Percentiles rank a stretch among this genome's conserved stretches.
These are phyloP conservation scores for Podarcis cretensis DNA, from an alignment of 2,113 vertebrate species.

Conservation along the genomic window DNA sequence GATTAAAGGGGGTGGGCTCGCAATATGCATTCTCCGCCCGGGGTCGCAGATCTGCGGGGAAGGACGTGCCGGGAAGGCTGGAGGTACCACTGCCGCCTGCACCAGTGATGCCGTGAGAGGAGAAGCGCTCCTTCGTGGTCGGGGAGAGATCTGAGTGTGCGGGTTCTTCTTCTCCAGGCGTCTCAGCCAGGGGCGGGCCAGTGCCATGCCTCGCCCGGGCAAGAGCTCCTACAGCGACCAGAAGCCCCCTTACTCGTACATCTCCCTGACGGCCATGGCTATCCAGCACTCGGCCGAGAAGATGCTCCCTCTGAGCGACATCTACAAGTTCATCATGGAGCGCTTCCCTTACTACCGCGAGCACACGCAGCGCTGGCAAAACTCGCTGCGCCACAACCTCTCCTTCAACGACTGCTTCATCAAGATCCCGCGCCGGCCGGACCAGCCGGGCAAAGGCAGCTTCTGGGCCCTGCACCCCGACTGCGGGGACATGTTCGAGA, in stretches of 20 bases:
- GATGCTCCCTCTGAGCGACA: conserved; percentile 94
- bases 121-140: too few relatives aligned
- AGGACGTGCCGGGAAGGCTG: background rate
- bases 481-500: conserved; percentile 96
- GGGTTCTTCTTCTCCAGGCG: background rate
- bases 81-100: background rate
- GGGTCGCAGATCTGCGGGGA: background rate
- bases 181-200: background rate
- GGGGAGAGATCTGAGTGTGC: background rate
- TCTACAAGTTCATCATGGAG: conserved; percentile 96
- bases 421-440: conserved; percentile 90
- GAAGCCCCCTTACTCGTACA: conserved; percentile 96
- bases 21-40: background rate
- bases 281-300: conserved; percentile 95
- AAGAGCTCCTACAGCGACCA: conserved; percentile 98
- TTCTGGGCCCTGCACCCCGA: conserved; percentile 94
- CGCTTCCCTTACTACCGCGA: conserved; percentile 94
- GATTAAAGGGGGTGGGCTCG: too few relatives aligned
- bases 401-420: conserved; percentile 96
- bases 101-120: background rate
- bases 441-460: conserved; percentile 92
- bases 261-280: conserved; percentile 96
- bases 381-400: conserved; percentile 91
- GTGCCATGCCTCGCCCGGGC: conserved; percentile 91
- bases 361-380: conserved; percentile 94